Base-by-base conservation (phyloP, 2,888 invertebrate genomes). In the Isoperla grammatica region DNA sequence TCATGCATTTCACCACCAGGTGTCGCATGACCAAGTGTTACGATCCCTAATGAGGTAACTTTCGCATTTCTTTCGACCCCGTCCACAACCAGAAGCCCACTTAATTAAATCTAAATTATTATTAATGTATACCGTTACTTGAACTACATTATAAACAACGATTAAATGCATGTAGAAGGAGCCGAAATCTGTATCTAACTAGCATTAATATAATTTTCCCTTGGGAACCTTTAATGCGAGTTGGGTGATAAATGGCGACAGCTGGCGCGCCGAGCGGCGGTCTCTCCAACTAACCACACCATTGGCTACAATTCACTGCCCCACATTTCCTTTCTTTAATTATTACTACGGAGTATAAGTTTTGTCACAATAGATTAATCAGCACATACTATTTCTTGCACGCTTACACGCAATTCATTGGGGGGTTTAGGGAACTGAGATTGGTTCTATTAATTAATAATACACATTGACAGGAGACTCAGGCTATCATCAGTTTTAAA, bases 41-140 rank as follows among this genome's bases (percentile, higher is more conserved):
- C 49, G 15, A n/a, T 20, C 49, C 15, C 53, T 53, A 53, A 53
- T 39, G 53, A 53, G 15, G 53, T 37, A 53, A 53, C 53, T 53
- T 53, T 53, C 53, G 19, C 53, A 11, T 37, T 53, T 53, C 35
- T 53, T 53, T 39, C 19, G 8, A 3, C 35, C 35, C 9, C 23
- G 48, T 17, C 17, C 40, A 15, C 40, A 12, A 5, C 45, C 15
- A 15, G 5, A 4, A 13, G 15, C 9, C 53, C 3, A 53, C 53
- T 53, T 53, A 37, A 53, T 53, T 53, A 53, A 53, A 53, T 37
- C 11, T 19, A 15, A 45, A 45, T 45, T 45, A 45, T 45, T 45
- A 45, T 45, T 45, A 45, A 45, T 45, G 45, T 45, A 17, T 45
- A 29, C 29, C 29, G 29, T 29, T 29, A 45, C 15, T 45, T 45